Conservation (phyloP, 2,888 invertebrate species). For the Hypomecis atomaria region DNA sequence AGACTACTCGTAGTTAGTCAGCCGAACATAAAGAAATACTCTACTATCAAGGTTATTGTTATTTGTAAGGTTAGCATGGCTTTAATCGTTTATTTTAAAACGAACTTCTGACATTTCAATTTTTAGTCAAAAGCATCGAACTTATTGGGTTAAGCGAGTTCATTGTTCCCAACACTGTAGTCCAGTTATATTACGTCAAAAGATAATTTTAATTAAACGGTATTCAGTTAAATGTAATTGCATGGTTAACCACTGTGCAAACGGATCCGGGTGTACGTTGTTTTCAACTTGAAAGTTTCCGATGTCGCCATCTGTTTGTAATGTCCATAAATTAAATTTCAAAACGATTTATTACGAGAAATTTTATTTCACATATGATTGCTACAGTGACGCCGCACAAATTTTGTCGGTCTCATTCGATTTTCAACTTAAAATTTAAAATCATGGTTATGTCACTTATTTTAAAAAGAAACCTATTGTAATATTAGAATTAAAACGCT, state of each 20-base stretch:
- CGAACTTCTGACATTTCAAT: not conserved
- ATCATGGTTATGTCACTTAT: no score
- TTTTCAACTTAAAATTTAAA: no score
- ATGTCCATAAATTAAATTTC: conserved; percentile 34
- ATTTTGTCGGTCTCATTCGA: conserved; percentile 48
- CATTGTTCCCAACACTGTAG: not conserved
- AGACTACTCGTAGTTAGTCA: no score
- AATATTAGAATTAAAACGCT: no score
- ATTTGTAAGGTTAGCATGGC: no score
- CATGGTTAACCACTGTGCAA: conserved; percentile 27
- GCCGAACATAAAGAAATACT: no score
- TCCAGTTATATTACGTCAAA: not conserved
- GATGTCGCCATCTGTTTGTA: conserved; percentile 39
- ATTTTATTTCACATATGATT: conserved; percentile 16
- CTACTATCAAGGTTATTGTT: no score
- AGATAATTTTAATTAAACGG: conserved; percentile 24
- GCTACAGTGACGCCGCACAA: conserved; percentile 22
- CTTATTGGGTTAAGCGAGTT: conserved; percentile 6
- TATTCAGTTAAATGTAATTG: conserved; percentile 2
- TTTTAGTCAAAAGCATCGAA: not conserved
- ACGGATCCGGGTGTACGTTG: conserved; percentile 26
- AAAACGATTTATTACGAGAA: conserved; percentile 34
- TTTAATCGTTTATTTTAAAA: no score
- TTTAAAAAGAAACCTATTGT: no score
- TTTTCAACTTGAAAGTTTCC: conserved; percentile 36